Conservation (phyloP, 2,113 vertebrate species). For the Geococcyx californianus region DNA sequence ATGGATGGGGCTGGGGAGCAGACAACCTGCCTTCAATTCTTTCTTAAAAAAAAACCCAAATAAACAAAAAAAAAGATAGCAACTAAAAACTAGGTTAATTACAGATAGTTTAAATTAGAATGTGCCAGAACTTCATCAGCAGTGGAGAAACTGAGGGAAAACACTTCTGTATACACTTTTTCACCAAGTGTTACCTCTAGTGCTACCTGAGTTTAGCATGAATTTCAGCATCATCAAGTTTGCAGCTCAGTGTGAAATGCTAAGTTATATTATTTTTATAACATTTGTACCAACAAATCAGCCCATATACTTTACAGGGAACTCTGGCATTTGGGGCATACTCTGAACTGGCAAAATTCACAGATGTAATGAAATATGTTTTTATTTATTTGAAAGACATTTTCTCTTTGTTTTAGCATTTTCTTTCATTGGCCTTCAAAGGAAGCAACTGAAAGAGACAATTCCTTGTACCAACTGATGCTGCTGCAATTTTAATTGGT, state of each 20-base stretch:
- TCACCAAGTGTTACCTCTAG: neutral
- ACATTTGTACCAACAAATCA: neutral
- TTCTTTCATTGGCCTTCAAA: neutral
- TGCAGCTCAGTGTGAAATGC: neutral
- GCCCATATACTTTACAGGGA: neutral
- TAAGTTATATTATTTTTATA: conserved; percentile 8
- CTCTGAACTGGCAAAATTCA: neutral
- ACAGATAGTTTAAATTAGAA: neutral
- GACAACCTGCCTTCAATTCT: neutral
- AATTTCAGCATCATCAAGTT: neutral
- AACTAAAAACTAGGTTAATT: neutral
- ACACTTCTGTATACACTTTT: neutral
- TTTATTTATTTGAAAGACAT: neutral
- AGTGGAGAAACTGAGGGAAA: neutral
- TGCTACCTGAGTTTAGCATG: neutral
- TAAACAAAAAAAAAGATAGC: neutral
- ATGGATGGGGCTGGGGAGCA: neutral
- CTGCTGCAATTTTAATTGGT: neutral
- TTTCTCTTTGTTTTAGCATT: neutral
- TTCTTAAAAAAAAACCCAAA: neutral
- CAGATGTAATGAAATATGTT: neutral
- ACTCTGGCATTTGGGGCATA: neutral
- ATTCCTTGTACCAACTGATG: neutral
- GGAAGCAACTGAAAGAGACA: neutral
- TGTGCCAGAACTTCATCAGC: neutral